Evolutionary conservation across 2,888 invertebrate genomes (phyloP), one percentile per base, ranked within the genome.

Genomic region (Cybosia mesomella): DNA sequence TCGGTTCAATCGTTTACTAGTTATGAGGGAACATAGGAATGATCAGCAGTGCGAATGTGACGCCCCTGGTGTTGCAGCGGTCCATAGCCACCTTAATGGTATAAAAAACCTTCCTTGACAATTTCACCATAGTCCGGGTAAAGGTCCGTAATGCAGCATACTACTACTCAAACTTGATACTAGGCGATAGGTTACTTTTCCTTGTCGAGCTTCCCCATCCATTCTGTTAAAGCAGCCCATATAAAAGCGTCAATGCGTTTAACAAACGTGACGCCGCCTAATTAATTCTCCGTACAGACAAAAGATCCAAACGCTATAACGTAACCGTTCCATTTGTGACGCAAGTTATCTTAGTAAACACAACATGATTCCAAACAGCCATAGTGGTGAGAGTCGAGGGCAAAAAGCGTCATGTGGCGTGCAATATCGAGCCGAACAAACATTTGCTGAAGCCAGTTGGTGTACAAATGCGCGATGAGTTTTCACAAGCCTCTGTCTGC

Each of bases 341-440:
- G 76, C 77, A 84, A 85, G 84, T 86, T 84, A 85, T 85, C 81
- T 84, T 76, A 76, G 82, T 81, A 87, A 87, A 88, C 83, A 86
- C 80, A 80, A 81, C 84, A 86, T 85, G 83, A 84, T 86, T 85
- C 78, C 81, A 82, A 83, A 84, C 81, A 83, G 83, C 76, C 79
- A 73, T 70, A 77, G 73, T 74, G 77, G 73, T 71, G 69, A 73
- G 74, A 75, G 82, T 74, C 66, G 80, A 76, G 79, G 76, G 88
- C 85, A 86, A 89, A 87, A 89, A 88, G 83, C 87, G 84, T 78
- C 89, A 84, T 87, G 86, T 84, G 87, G 86, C 85, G 81, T 83
- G 91, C 92, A 92, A 92, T 92, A 92, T 92, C 89, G 89, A 82
- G 86, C 85, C 86, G 79, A 75, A 87, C 87, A 92, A 92, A 92